Percentiles rank a stretch among this genome's conserved stretches.
Evolutionary conservation across 2,113 vertebrate species (phyloP).

Genomic region (Bujurquina vittata): DNA sequence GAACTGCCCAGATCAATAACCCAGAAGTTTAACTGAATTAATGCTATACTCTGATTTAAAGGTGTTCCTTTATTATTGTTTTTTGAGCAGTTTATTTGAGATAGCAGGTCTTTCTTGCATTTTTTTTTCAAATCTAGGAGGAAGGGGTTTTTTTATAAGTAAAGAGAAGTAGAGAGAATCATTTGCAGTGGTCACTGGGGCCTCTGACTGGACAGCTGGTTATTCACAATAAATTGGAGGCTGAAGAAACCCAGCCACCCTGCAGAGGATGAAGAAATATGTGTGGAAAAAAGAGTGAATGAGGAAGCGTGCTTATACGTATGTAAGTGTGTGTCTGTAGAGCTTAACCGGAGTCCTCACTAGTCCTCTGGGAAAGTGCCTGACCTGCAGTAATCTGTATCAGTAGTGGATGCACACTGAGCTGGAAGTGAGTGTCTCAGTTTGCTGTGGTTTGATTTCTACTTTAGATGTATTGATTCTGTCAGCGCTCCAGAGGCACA

Average conservation of each 20-base stretch:
- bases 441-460: slow-evolving; percentile 70
- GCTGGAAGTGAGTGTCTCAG: slow-evolving; percentile 56
- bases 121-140: slow-evolving; percentile 24
- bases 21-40: too few species aligned
- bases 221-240: slow-evolving; percentile 68
- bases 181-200: slow-evolving; percentile 23
- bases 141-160: slow-evolving; percentile 56
- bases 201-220: slow-evolving; percentile 55
- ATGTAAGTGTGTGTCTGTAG: slow-evolving; percentile 25
- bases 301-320: slow-evolving; percentile 4
- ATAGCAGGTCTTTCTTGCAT: slow-evolving; percentile 5
- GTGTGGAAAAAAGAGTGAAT: slow-evolving; percentile 18
- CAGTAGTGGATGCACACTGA: slow-evolving; percentile 25
- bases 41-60: too few species aligned
- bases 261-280: slow-evolving; percentile 18
- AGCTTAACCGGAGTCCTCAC: slow-evolving; percentile 28
- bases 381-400: slow-evolving; percentile 8
- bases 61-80: too few species aligned
- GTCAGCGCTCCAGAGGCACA: slow-evolving; percentile 63
- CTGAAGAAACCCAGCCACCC: slow-evolving; percentile 46
- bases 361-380: slow-evolving; percentile 30
- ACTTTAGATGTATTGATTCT: slow-evolving; percentile 78
- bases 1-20: too few species aligned
- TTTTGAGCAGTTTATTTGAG: background rate
- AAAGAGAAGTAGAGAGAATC: slow-evolving; percentile 52